Conservation (phyloP, 1,140 invertebrate species). For the Scaptomyza montana region DNA sequence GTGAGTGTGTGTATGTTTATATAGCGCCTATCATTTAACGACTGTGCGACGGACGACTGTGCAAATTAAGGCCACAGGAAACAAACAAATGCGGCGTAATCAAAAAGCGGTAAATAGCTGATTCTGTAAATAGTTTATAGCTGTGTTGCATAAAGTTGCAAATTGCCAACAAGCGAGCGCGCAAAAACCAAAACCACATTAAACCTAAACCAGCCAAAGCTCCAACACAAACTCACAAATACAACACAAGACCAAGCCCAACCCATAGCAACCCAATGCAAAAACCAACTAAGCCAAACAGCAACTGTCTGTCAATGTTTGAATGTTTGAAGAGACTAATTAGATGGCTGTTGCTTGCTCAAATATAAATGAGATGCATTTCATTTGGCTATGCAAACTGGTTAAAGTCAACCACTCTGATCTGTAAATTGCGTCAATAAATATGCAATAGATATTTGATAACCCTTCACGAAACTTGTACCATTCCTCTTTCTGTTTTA, state of each 20-base stretch:
- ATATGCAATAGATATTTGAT: conserved; percentile 1
- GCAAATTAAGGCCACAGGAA: conserved; percentile 78
- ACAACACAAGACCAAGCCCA: conserved; percentile 1
- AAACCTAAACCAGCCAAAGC: conserved; percentile 21
- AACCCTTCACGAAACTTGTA: neutral
- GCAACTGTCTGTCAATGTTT: conserved; percentile 70
- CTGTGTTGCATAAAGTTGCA: conserved; percentile 63
- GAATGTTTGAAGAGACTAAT: conserved; percentile 67
- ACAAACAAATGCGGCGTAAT: conserved; percentile 80
- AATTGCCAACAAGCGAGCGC: conserved; percentile 54
- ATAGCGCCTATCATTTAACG: conserved; percentile 48
- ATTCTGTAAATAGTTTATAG: conserved; percentile 78
- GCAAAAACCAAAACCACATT: conserved; percentile 1
- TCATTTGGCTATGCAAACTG: conserved; percentile 1
- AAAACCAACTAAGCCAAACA: conserved; percentile 17
- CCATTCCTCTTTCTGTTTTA: too few species aligned
- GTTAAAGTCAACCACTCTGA: conserved; percentile 1
- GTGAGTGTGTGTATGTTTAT: conserved; percentile 23
- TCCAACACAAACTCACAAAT: conserved; percentile 1
- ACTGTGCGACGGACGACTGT: conserved; percentile 40
- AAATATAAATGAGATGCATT: conserved; percentile 27
- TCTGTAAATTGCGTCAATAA: conserved; percentile 1
- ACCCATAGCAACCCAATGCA: neutral
- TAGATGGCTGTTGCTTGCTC: conserved; percentile 41
- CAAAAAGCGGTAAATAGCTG: conserved; percentile 78